Evolutionary conservation across 2,888 invertebrate species (phyloP).

Genomic region (Lordiphosa fenestrarum): DNA sequence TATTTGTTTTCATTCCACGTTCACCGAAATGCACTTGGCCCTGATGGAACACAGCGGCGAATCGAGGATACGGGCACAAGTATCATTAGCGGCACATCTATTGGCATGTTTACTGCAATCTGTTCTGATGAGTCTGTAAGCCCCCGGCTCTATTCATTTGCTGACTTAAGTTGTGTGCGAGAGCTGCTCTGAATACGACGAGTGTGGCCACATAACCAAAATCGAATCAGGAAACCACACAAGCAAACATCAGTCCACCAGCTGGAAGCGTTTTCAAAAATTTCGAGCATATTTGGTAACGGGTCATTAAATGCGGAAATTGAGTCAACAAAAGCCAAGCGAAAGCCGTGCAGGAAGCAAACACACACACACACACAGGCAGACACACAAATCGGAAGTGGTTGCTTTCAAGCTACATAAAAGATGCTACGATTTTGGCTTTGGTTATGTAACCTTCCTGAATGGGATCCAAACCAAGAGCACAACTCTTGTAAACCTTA

Average conservation of each 20-base stretch:
- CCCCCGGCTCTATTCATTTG: slow-evolving; percentile 37
- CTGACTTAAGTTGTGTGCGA: slow-evolving; percentile 22
- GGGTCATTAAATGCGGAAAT: slow-evolving; percentile 77
- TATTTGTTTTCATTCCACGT: slow-evolving; percentile 60
- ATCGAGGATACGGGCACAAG: slow-evolving; percentile 11
- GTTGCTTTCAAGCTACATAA: slow-evolving; percentile 29
- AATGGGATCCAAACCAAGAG: slow-evolving; percentile 23
- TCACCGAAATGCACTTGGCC: slow-evolving; percentile 1
- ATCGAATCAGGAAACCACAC: slow-evolving; percentile 42
- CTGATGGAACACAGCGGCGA: neutral
- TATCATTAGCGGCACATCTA: slow-evolving; percentile 27
- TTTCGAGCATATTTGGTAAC: slow-evolving; percentile 68
- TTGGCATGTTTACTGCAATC: slow-evolving; percentile 27
- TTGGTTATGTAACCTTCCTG: slow-evolving; percentile 57
- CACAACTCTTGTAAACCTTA: slow-evolving; percentile 34
- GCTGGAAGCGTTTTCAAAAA: slow-evolving; percentile 49
- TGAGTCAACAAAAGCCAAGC: slow-evolving; percentile 70
- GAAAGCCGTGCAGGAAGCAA: slow-evolving; percentile 55
- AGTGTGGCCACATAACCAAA: neutral
- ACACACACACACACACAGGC: slow-evolving; percentile 28
- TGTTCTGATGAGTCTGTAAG: slow-evolving; percentile 43
- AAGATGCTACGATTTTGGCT: slow-evolving; percentile 35
- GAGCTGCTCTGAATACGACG: neutral
- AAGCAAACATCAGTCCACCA: slow-evolving; percentile 24
- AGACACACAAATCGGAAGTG: slow-evolving; percentile 37